These are phyloP conservation scores for Hymenochirus boettgeri DNA, from an alignment of 2,113 vertebrate genomes.

Conservation along the genomic window DNA sequence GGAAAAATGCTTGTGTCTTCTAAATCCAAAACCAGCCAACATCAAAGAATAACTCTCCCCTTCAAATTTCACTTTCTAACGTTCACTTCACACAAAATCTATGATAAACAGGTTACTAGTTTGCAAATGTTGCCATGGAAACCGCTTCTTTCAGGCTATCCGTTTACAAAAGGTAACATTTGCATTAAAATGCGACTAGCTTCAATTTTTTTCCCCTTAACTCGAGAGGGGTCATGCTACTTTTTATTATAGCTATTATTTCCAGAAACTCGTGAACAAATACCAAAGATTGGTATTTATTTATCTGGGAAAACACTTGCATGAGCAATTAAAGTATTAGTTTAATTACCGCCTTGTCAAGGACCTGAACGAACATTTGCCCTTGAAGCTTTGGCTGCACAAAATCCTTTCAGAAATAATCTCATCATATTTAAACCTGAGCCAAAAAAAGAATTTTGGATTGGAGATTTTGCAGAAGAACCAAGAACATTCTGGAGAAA, in stretches of 20 bases:
- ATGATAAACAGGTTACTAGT: conserved; percentile 70
- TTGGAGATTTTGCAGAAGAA: too few relatives aligned
- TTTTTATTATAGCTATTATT: conserved; percentile 58
- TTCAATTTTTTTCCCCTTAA: conserved; percentile 60
- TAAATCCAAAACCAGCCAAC: conserved; percentile 51
- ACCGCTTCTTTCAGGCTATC: conserved; percentile 69
- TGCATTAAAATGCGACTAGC: conserved; percentile 72
- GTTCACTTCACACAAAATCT: conserved; percentile 62
- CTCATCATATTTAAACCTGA: background rate
- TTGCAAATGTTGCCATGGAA: conserved; percentile 71
- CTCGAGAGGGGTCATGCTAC: conserved; percentile 64
- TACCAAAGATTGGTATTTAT: conserved; percentile 53
- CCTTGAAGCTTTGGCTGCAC: conserved; percentile 49
- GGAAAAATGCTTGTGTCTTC: conserved; percentile 50
- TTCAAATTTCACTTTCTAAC: conserved; percentile 42
- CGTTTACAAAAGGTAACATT: conserved; percentile 73
- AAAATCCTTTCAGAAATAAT: conserved; percentile 28
- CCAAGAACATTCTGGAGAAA: too few relatives aligned
- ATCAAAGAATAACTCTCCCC: conserved; percentile 57
- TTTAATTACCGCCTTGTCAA: conserved; percentile 56
- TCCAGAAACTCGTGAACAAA: conserved; percentile 52
- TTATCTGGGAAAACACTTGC: conserved; percentile 58
- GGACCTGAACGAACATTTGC: conserved; percentile 49
- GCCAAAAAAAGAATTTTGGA: too few relatives aligned
- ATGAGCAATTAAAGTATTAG: conserved; percentile 52